Evolutionary conservation across 2,888 invertebrate genomes (phyloP), one percentile per base, ranked within the genome.

Genomic region (Pammene aurita): DNA sequence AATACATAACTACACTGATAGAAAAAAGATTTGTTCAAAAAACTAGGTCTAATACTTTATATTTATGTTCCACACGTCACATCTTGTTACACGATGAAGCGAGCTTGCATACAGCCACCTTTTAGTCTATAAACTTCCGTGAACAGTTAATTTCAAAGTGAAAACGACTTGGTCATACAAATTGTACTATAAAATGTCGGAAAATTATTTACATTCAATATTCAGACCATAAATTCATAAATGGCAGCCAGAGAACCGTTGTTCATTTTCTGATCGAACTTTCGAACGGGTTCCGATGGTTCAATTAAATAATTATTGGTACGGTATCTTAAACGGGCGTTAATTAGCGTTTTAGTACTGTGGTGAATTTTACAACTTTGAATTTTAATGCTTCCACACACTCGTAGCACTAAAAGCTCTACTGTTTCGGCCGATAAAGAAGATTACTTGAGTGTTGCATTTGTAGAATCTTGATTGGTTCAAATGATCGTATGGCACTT

Each of bases 171-270:
- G 11, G 35, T 41, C 7, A 26, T 16, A 34, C 38, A 61, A 52
- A 52, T 18, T 41, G 41, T 41, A 50, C 26, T 50, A 38, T 52
- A 62, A 18, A 54, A 34, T 35, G 34, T 63, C n/a, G 34, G 50
- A 52, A 66, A 66, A 58, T 58, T 55, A 34, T 52, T 34, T 50
- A 34, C 14, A 54, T 63, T 63, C 18, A 46, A 34, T 50, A 66
- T 66, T 42, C 34, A 10, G 34, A 60, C 42, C 58, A 58, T 66
- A 66, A 66, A 66, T 66, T 60, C 52, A 66, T 58, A 66, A 66
- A 58, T 42, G 41, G 66, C 52, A 38, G 35, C 38, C 46, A 7
- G 46, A 44, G 50, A 0, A 7, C 11, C 48, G 50, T 38, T 18
- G 38, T 41, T 62, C 7, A 62, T 41, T 50, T 48, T 50, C 48